Percentiles rank a stretch among this genome's conserved stretches.
phyloP scores from a whole-genome alignment of 30 jellyfish, hydroid and myxozoan species.

The Catostylus mosaicus region DNA sequence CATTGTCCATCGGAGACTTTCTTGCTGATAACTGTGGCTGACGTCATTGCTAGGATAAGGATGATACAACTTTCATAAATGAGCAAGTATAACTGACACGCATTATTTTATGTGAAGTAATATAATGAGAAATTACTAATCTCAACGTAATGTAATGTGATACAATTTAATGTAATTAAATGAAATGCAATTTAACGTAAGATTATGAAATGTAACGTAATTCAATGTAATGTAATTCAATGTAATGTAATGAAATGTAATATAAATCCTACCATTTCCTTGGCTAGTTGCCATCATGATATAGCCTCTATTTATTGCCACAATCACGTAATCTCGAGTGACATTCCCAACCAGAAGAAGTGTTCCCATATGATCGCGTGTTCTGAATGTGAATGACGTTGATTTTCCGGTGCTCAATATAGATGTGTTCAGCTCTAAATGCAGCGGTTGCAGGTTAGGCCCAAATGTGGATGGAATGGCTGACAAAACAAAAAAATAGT shows the following conservation, averaged over 20 bases:
- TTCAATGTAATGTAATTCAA: background rate
- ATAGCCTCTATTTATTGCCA: constrained; percentile 10
- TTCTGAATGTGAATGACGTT: constrained; percentile 44
- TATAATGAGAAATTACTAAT: background rate
- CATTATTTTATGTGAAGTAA: background rate
- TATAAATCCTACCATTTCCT: constrained; percentile 38
- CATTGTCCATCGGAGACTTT: constrained; percentile 51
- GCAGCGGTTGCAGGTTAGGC: background rate
- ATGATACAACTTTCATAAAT: too few species aligned
- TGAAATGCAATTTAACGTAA: background rate
- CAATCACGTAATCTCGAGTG: constrained; percentile 31
- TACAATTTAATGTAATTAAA: background rate
- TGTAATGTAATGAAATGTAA: background rate
- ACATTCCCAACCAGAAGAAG: constrained; percentile 34
- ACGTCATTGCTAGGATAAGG: background rate
- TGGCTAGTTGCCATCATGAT: constrained; percentile 15
- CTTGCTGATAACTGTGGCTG: background rate
- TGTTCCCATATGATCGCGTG: constrained; percentile 45
- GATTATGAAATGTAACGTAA: background rate
- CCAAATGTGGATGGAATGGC: constrained; percentile 64
- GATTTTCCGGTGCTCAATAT: constrained; percentile 44
- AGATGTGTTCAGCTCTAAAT: constrained; percentile 32
- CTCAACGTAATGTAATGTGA: background rate
- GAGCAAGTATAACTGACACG: background rate
- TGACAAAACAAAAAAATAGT: too few species aligned